Conservation (phyloP, 2,888 invertebrate genomes). For the Eristalis tenax region DNA sequence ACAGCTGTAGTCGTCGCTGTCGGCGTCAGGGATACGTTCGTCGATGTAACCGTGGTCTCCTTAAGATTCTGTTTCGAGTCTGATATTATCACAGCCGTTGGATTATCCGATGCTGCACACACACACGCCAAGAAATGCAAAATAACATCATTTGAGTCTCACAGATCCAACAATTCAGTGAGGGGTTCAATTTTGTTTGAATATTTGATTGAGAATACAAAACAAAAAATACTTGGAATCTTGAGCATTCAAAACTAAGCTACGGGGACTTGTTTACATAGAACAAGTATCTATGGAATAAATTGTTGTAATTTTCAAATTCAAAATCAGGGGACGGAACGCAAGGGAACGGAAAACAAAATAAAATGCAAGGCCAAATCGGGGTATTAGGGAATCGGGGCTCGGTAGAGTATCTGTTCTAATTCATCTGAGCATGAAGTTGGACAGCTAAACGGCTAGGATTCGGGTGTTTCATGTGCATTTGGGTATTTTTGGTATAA, state of each 20-base stretch:
- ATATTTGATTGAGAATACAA: not conserved
- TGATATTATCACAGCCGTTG: constrained; percentile 80
- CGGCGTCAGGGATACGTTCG: constrained; percentile 80
- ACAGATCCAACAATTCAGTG: not conserved
- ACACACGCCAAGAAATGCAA: constrained; percentile 15
- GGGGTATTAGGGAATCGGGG: not conserved
- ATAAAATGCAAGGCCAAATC: constrained; percentile 44
- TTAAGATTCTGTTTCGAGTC: constrained; percentile 81
- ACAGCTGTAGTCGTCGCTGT: constrained; percentile 78
- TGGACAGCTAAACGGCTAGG: constrained; percentile 28
- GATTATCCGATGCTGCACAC: constrained; percentile 78
- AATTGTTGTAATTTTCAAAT: constrained; percentile 7
- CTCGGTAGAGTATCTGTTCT: not conserved
- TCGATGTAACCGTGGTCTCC: constrained; percentile 81
- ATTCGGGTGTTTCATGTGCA: constrained; percentile 48
- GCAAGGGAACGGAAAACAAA: constrained; percentile 23
- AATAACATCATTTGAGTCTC: constrained; percentile 8
- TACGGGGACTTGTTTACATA: constrained; percentile 32
- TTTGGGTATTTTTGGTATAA: constrained; percentile 13
- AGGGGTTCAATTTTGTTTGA: not conserved
- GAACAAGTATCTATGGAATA: constrained; percentile 14
- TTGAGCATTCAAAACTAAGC: constrained; percentile 54
- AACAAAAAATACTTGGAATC: not conserved
- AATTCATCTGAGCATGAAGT: constrained; percentile 33
- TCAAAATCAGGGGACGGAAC: not conserved